These are phyloP conservation scores for Heterochromis multidens DNA, from an alignment of 2,113 vertebrate genomes.

Conservation along the genomic window DNA sequence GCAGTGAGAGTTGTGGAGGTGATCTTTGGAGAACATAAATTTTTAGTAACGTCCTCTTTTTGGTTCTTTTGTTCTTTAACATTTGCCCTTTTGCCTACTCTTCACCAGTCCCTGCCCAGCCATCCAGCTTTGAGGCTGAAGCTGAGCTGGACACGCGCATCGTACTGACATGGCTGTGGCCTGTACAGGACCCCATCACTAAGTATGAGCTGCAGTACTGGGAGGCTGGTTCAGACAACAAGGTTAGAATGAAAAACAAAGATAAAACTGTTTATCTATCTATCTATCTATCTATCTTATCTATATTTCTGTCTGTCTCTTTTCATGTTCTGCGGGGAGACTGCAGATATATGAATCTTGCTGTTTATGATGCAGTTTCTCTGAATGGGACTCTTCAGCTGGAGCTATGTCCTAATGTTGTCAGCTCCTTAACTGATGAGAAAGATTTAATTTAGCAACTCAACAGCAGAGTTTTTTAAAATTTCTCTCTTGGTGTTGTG, in stretches of 20 bases:
- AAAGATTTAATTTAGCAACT: slow-evolving; percentile 15
- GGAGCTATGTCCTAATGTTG: slow-evolving; percentile 27
- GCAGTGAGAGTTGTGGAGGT: background rate
- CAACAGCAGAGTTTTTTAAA: slow-evolving; percentile 2
- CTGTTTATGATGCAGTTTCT: slow-evolving; percentile 43
- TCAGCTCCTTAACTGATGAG: slow-evolving; percentile 20
- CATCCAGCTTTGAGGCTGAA: slow-evolving; percentile 90
- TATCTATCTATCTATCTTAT: background rate
- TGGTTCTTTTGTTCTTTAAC: background rate
- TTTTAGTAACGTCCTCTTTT: background rate
- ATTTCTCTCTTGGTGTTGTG: background rate
- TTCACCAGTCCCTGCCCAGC: slow-evolving; percentile 87
- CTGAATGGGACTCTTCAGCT: background rate
- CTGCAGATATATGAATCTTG: slow-evolving; percentile 14
- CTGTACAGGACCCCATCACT: slow-evolving; percentile 87
- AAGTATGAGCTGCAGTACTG: slow-evolving; percentile 92
- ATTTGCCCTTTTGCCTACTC: background rate
- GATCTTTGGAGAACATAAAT: background rate
- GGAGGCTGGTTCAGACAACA: slow-evolving; percentile 80
- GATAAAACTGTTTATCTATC: background rate
- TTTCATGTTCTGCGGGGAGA: background rate
- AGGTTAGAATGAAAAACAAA: slow-evolving; percentile 75
- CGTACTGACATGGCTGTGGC: slow-evolving; percentile 86
- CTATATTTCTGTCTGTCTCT: background rate
- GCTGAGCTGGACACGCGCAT: slow-evolving; percentile 90